phyloP scores from a whole-genome alignment of 2,888 invertebrate species.

The Lordiphosa andalusiaca region DNA sequence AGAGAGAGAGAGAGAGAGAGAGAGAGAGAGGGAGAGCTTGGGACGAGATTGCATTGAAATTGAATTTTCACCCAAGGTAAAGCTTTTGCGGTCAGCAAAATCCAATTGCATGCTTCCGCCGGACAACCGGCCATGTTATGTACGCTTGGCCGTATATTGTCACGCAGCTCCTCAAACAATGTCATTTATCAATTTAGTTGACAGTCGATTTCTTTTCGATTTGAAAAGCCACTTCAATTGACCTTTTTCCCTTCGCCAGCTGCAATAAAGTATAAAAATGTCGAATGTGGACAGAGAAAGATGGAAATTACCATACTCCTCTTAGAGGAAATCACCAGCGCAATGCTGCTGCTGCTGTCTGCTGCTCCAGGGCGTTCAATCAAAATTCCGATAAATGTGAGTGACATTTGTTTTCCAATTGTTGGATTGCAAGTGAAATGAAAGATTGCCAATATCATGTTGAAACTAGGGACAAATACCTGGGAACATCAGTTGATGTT shows the following conservation, averaged over 20 bases:
- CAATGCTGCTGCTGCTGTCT: constrained; percentile 37
- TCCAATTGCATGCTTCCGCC: constrained; percentile 54
- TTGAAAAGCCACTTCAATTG: constrained; percentile 55
- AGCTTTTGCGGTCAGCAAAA: constrained; percentile 34
- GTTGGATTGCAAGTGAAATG: constrained; percentile 25
- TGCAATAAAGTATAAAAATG: constrained; percentile 62
- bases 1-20: no score
- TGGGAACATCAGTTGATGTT: constrained; percentile 5
- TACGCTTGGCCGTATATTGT: constrained; percentile 42
- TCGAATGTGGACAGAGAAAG: constrained; percentile 13
- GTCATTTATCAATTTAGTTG: constrained; percentile 77
- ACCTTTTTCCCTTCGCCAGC: constrained; percentile 48
- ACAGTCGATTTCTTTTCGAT: constrained; percentile 77
- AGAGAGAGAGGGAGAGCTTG: no score
- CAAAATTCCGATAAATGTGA: constrained; percentile 51
- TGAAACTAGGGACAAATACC: background rate
- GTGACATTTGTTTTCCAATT: constrained; percentile 37
- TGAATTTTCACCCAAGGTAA: constrained; percentile 51
- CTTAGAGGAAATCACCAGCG: constrained; percentile 63
- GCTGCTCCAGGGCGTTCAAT: constrained; percentile 56
- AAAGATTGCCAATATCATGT: constrained; percentile 25
- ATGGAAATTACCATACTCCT: constrained; percentile 69
- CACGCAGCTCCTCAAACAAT: constrained; percentile 52
- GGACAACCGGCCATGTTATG: constrained; percentile 22
- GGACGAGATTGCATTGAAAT: constrained; percentile 61